Evolutionary conservation across 2,888 invertebrate genomes (phyloP), one percentile per base, ranked within the genome.

Genomic region (Dyspetes luteomarginatus): DNA sequence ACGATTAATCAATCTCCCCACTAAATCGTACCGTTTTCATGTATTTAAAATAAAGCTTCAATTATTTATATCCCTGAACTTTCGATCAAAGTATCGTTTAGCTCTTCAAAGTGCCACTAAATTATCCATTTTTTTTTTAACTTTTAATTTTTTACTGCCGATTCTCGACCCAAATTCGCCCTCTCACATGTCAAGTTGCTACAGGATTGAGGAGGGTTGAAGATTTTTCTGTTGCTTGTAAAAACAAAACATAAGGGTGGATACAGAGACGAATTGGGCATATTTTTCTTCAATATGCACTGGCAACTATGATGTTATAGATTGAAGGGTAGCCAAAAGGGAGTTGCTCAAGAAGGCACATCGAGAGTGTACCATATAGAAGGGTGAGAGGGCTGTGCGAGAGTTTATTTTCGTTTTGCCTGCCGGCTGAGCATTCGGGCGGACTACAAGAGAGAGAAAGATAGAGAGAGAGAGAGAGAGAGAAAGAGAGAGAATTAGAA

Each of bases 341-440:
- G 75, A 24, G 56, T 52, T 15, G 62, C 58, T 12, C 22, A 71
- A 60, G 52, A 74, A 74, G 71, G 75, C n/a, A n/a, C n/a, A n/a
- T 52, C 71, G 52, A 48, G 56, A 67, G 67, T 69, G 68, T 26
- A 64, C 43, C 73, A n/a, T n/a, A 72, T 74, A 72, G 71, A 64
- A 76, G 67, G 55, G 81, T 64, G 30, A 52, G 67, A 65, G 64
- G 82, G 82, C 82, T 79, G 77, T 81, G 81, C 72, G 84, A 82
- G 80, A 82, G 88, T 91, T 89, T 91, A 91, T 91, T 91, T 91
- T 90, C 90, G 88, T 89, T 91, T 90, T 89, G 91, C 91, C 91
- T 88, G 86, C 81, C 90, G 91, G 90, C 91, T 90, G 90, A 89
- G 88, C 90, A 90, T 86, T 88, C 86, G 87, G 81, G 88, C 90